Base-by-base conservation (phyloP, 2,797 vertebrate species). In the Typhlichthys eigenmanni region DNA sequence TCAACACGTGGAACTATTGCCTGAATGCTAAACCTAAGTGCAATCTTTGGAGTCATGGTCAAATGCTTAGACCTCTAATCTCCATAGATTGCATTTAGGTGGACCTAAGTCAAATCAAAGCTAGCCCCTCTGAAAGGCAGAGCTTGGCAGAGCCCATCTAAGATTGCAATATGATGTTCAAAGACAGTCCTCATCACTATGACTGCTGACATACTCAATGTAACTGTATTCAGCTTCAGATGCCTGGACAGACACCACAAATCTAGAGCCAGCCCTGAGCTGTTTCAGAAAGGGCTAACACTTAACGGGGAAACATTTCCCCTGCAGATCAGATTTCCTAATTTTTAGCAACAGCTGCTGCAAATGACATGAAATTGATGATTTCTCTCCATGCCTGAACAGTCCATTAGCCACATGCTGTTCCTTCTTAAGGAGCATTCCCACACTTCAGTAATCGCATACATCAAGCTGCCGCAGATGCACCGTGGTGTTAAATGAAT, bases 401-500 rank as follows among this genome's bases (percentile, higher is more conserved):
- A 86, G 72, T 79, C 82, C 78, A 88, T 88, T 89, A 90, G 78
- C 84, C 34, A 14, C 83, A 73, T 74, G 84, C 84, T 84, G 85
- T 60, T 81, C 64, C 71, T 75, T 75, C 62, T 14, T 46, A 12
- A 69, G 73, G 71, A 82, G 72, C 63, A 58, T 55, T 69, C 63
- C 72, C 66, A 59, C 75, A 75, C 69, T 76, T 75, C 79, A 64
- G 58, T 56, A 55, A 69, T 51, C 2, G 5, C 75, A 69, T 69
- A 69, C 62, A 78, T 80, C 43, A 74, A 64, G 64, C 66, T n/a
- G 0, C 52, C 11, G 52, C 66, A 74, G 80, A 85, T 70, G 63
- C 69, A 45, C 74, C 71, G 58, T 61, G 62, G 59, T 70, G 61
- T 77, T 75, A 68, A 79, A 72, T 73, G 11, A 76, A 80, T 74